Evolutionary conservation across 2,113 vertebrate species (phyloP), one percentile per base, ranked within the genome.

Genomic region (Columba livia): DNA sequence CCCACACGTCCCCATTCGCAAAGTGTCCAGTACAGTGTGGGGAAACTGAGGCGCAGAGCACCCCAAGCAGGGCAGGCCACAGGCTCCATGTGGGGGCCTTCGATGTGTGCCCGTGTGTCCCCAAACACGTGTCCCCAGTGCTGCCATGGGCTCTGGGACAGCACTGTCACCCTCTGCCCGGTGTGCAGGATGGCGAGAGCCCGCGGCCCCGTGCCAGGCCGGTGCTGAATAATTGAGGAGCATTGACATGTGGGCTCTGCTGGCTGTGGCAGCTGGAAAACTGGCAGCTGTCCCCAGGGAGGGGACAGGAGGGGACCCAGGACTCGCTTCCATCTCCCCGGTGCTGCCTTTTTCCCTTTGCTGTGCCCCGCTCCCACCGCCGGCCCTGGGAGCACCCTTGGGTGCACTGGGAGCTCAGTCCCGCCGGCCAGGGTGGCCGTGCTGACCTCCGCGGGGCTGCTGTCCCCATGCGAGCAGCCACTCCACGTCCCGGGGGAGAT

Each of bases 141-240:
- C 42, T 44, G 47, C 69, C 24, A 4, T 3, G 24, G n/a, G 57
- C 57, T 5, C 53, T 13, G 75, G 48, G 54, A 72, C 79, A 69
- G 62, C 9, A 2, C 58, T n/a, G 69, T 23, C 60, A 79, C 79
- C 40, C 50, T 36, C 19, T 89, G 62, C 88, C 61, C 6, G 0
- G 4, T 9, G 29, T 24, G 21, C 38, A 34, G 24, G 38, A 11
- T 29, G 60, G 42, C 0, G 1, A 74, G 15, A 64, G 48, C 48
- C 81, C 21, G 25, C 0, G 7, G 66, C 85, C 47, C 42, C 1
- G 0, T 13, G 89, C 93, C 89, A 88, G 66, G n/a, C 29, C n/a
- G 67, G 23, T 80, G 67, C 71, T 97, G 79, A 96, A 97, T 96
- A 90, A 97, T 95, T 90, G 72, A 97, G 51, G 60, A 94, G 72